These are phyloP conservation scores for Nephrotoma appendiculata DNA, from an alignment of 2,888 invertebrate genomes.

Conservation along the genomic window DNA sequence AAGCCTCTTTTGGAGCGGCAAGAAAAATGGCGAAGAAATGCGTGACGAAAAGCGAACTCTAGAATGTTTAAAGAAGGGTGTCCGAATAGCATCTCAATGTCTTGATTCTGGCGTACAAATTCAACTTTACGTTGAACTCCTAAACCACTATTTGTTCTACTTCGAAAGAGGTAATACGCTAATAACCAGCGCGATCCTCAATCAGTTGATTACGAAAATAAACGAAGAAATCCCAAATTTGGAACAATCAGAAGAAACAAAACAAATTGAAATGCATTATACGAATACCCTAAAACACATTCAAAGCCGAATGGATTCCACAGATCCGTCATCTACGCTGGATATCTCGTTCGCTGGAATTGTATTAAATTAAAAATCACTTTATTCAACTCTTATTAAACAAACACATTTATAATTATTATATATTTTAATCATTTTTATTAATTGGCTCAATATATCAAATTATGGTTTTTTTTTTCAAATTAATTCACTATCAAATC, in stretches of 20 bases:
- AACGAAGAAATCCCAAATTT: constrained; percentile 86
- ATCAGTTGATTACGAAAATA: constrained; percentile 78
- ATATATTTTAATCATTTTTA: background rate
- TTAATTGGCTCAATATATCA: background rate
- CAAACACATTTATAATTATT: background rate
- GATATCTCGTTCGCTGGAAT: constrained; percentile 33
- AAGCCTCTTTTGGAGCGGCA: constrained; percentile 94
- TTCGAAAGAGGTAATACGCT: constrained; percentile 70
- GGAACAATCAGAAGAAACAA: constrained; percentile 89
- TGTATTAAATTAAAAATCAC: constrained; percentile 22
- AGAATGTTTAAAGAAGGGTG: constrained; percentile 91
- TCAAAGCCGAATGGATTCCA: constrained; percentile 41
- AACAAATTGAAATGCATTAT: constrained; percentile 92
- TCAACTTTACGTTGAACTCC: constrained; percentile 85
- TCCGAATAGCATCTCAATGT: constrained; percentile 90
- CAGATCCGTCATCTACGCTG: constrained; percentile 20
- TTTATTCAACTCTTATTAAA: background rate
- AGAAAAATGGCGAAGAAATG: constrained; percentile 45
- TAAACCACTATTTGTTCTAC: constrained; percentile 88
- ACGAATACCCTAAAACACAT: constrained; percentile 78
- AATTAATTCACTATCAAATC: background rate
- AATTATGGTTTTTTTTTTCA: background rate
- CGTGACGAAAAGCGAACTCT: constrained; percentile 82
- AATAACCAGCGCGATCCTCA: constrained; percentile 39
- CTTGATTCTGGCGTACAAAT: constrained; percentile 96